Evolutionary conservation across 1,140 invertebrate species (phyloP), one percentile per base, ranked within the genome.

Genomic region (Thereuonema tuberculata): DNA sequence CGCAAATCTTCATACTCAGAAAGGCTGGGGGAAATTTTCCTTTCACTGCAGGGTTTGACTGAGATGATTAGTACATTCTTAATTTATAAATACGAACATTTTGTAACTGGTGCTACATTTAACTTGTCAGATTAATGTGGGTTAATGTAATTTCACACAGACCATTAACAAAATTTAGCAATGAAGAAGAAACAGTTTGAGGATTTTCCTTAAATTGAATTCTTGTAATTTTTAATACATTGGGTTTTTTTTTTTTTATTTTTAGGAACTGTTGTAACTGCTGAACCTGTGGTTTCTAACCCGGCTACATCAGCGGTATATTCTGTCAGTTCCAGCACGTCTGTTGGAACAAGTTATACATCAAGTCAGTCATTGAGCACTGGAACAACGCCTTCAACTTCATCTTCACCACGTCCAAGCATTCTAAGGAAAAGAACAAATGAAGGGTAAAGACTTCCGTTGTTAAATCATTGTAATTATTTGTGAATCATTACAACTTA

Each of bases 341-440:
- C 28, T 5, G 3, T 29, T 29, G 55, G 55, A 29, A 37, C 29
- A 9, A 9, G 20, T 26, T 24, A 14, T 54, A 23, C 2, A 9
- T 9, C 5, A 9, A 14, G 52, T 27, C 9, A 54, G 5, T 54
- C 21, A 5, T 3, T 49, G 20, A 49, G 14, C 21, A 49, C 21
- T 28, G 29, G 54, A 29, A 47, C 27, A 27, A n/a, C 2, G 9
- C 3, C n/a, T 47, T 12, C 23, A 50, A n/a, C n/a, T n/a, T 50
- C 43, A 9, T 48, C 48, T 9, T 59, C 57, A 5, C 47, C 57
- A 15, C 5, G 57, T 12, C 57, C 57, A 3, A 59, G 57, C 24
- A 59, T 59, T 59, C 52, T 59, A 28, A 9, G 57, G 2, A 59
- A 59, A 59, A 12, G 57, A 28, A 29, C 57, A 9, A 29, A 9